phyloP scores from a whole-genome alignment of 2,797 vertebrate species.

The Alfaro cultratus region DNA sequence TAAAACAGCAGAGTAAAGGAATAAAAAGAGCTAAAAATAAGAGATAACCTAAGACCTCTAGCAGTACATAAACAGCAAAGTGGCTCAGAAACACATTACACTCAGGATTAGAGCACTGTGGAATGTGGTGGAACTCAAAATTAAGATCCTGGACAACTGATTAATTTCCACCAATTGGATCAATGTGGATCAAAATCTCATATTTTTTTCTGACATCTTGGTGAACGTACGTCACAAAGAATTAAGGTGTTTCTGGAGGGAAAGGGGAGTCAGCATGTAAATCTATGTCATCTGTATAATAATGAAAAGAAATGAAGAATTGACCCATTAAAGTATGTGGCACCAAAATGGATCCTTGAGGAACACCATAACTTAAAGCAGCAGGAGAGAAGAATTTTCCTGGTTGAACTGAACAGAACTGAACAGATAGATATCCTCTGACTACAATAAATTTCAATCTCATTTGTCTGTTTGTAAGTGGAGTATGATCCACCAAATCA shows the following conservation, averaged over 20 bases:
- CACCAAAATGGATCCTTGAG: not conserved
- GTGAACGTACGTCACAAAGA: not conserved
- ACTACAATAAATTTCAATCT: not conserved
- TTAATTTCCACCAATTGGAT: not conserved
- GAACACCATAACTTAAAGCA: not conserved
- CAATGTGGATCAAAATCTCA: not conserved
- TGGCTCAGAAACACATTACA: not conserved
- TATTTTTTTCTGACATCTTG: not conserved
- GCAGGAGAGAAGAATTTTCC: not conserved
- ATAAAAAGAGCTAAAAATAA: not conserved
- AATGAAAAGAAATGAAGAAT: not conserved
- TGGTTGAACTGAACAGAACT: not conserved
- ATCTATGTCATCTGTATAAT: not conserved
- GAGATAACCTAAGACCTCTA: not conserved
- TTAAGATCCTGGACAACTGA: not conserved
- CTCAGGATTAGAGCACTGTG: not conserved
- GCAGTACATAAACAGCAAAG: not conserved
- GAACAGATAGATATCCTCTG: not conserved
- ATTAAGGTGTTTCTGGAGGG: not conserved
- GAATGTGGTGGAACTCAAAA: not conserved
- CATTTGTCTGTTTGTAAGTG: not conserved
- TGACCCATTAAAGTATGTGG: not conserved
- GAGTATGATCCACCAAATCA: not conserved
- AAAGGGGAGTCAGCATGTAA: not conserved
- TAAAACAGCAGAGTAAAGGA: not conserved